Conservation (phyloP, 1,140 invertebrate genomes). For the Agraylea sexmaculata region DNA sequence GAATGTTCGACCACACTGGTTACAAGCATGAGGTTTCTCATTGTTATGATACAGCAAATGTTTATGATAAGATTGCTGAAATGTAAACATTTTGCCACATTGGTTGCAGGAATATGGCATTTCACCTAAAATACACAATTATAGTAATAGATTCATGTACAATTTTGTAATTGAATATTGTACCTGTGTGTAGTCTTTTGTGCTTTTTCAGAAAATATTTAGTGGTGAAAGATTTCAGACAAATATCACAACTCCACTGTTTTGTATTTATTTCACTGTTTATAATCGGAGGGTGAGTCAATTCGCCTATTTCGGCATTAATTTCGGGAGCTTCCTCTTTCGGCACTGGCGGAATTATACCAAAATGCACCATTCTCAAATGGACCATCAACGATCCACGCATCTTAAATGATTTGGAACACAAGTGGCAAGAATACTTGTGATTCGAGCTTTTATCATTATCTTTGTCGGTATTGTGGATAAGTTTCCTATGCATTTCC, state of each 20-base stretch:
- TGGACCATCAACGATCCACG: constrained; percentile 70
- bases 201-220: constrained; percentile 87
- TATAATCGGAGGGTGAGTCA: neutral
- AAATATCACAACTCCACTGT: constrained; percentile 73
- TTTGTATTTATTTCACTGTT: constrained; percentile 20
- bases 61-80: constrained; percentile 85
- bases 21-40: constrained; percentile 71
- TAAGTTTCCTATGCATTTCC: constrained; percentile 58
- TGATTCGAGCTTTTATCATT: constrained; percentile 36
- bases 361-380: constrained; percentile 62
- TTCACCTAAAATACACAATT: constrained; percentile 49
- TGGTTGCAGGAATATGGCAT: constrained; percentile 75
- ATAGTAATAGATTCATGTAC: constrained; percentile 4
- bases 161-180: constrained; percentile 1
- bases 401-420: constrained; percentile 69
- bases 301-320: neutral
- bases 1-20: constrained; percentile 68
- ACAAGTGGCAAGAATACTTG: constrained; percentile 60
- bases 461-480: constrained; percentile 52
- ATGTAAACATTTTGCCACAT: constrained; percentile 81
- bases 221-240: constrained; percentile 73
- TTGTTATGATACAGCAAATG: constrained; percentile 77
- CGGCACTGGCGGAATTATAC: constrained; percentile 23
- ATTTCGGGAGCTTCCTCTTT: neutral
- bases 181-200: constrained; percentile 66